Conservation (phyloP, 2,888 invertebrate genomes). For the Pteria penguin region DNA sequence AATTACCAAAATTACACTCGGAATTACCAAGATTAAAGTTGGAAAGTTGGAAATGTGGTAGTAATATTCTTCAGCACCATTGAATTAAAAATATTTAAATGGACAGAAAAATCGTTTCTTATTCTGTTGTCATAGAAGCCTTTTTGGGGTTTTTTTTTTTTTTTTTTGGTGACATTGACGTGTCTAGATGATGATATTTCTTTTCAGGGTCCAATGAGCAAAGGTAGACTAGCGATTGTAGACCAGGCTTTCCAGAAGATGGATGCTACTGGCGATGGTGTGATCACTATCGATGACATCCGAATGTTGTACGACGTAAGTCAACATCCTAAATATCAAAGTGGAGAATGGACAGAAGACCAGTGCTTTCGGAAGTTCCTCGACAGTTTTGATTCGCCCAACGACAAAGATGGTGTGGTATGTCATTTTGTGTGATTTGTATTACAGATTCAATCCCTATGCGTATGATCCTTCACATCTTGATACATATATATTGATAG, state of each 20-base stretch:
- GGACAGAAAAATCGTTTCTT: no score
- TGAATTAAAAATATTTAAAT: no score
- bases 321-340: conserved; percentile 90
- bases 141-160: no score
- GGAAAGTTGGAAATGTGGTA: no score
- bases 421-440: no score
- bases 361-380: conserved; percentile 89
- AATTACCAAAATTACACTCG: no score
- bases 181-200: no score
- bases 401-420: conserved; percentile 88
- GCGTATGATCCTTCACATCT: conserved; percentile 87
- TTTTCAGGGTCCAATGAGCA: conserved; percentile 73
- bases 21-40: no score
- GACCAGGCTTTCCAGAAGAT: conserved; percentile 83
- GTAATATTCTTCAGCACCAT: no score
- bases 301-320: conserved; percentile 87
- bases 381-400: conserved; percentile 87
- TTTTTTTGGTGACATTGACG: no score
- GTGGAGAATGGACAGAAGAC: conserved; percentile 92
- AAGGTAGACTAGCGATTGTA: conserved; percentile 63
- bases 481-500: conserved; percentile 89
- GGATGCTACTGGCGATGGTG: conserved; percentile 91
- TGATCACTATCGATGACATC: conserved; percentile 74
- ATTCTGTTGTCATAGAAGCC: no score
- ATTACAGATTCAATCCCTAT: no score